Percentiles rank a stretch among this genome's conserved stretches.
phyloP scores from a whole-genome alignment of 2,888 invertebrate genomes.

The Labia minor region DNA sequence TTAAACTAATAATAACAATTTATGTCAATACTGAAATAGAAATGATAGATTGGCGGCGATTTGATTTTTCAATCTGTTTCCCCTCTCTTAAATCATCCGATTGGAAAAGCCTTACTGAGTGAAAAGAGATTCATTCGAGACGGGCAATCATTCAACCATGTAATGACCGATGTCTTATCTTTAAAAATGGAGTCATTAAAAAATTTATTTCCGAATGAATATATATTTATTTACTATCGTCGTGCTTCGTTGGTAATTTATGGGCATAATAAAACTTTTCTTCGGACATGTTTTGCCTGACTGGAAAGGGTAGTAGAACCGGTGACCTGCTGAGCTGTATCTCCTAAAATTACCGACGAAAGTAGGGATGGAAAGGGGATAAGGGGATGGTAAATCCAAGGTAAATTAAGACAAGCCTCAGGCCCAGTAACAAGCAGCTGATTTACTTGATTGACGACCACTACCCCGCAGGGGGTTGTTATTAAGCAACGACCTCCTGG shows the following conservation, averaged over 20 bases:
- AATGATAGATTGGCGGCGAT: no score
- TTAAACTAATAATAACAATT: no score
- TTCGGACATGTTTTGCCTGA: neutral
- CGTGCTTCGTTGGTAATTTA: neutral
- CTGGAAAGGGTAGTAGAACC: neutral
- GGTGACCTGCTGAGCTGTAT: neutral
- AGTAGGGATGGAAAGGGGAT: neutral
- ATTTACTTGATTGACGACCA: constrained; percentile 5
- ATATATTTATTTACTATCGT: constrained; percentile 13
- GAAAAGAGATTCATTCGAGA: neutral
- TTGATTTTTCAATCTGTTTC: no score
- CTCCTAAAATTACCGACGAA: neutral
- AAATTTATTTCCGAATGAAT: constrained; percentile 13
- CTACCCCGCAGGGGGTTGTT: neutral
- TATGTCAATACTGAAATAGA: no score
- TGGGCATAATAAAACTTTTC: neutral
- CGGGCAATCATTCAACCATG: neutral
- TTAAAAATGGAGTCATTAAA: constrained; percentile 13
- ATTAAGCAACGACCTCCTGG: neutral
- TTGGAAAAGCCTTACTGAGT: no score
- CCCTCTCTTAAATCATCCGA: no score
- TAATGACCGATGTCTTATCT: constrained; percentile 5
- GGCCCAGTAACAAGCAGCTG: constrained; percentile 4
- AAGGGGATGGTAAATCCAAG: neutral
- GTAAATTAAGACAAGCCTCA: neutral